Evolutionary conservation across 30 jellyfish, hydroid and myxozoan species (phyloP).

Genomic region (Chrysaora quinquecirrha): DNA sequence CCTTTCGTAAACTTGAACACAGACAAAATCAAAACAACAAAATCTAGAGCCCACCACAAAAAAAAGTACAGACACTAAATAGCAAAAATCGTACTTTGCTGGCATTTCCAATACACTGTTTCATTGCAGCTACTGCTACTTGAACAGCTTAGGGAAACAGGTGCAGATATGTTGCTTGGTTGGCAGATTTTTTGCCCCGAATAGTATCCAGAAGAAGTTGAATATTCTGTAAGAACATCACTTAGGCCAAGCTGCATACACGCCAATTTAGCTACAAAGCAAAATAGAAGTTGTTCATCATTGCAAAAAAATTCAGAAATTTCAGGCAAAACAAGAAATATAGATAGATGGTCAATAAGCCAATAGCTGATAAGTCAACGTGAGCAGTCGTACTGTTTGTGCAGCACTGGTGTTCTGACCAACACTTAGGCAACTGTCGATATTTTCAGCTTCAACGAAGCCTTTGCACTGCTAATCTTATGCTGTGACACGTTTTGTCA

Average conservation of each 20-base stretch:
- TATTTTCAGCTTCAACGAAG: too few species aligned
- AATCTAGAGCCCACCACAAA: not conserved
- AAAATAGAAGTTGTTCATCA: too few species aligned
- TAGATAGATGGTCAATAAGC: too few species aligned
- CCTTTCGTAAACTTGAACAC: not conserved
- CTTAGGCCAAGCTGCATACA: constrained; percentile 21
- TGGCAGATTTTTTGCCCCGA: not conserved
- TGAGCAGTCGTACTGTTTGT: too few species aligned
- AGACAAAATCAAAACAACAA: not conserved
- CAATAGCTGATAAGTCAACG: too few species aligned
- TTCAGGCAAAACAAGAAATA: too few species aligned
- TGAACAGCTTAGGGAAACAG: not conserved
- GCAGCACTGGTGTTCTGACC: too few species aligned
- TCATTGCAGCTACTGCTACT: not conserved
- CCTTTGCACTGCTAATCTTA: too few species aligned
- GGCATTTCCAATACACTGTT: constrained; percentile 13
- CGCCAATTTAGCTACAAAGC: constrained; percentile 5
- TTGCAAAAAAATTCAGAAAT: too few species aligned
- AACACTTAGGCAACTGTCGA: too few species aligned
- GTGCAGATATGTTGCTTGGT: not conserved
- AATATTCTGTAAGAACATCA: not conserved
- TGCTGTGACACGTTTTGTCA: too few species aligned
- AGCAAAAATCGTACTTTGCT: constrained; percentile 7
- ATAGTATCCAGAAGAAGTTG: not conserved
- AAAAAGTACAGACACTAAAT: not conserved